phyloP scores from a whole-genome alignment of 2,797 vertebrate species.

The Myotis pilosus region DNA sequence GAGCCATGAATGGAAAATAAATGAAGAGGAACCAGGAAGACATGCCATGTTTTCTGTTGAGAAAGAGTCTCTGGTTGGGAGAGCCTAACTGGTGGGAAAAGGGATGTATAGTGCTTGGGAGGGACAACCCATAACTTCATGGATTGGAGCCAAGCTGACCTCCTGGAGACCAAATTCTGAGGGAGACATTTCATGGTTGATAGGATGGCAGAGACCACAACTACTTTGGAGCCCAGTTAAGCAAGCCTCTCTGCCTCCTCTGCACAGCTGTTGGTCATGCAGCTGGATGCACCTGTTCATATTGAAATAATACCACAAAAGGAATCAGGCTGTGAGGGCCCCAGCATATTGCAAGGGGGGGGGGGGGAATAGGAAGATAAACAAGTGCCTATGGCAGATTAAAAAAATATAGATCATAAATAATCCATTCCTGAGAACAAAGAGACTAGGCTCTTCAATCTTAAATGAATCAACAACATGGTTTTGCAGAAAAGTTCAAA shows the following conservation, averaged over 20 bases:
- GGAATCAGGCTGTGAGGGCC: neutral
- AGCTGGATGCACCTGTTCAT: neutral
- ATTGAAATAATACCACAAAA: neutral
- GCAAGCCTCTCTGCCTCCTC: neutral
- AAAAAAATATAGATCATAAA: neutral
- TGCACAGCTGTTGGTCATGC: neutral
- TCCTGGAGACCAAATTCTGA: neutral
- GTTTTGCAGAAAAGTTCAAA: neutral
- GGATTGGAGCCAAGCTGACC: neutral
- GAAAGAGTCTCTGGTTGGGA: neutral
- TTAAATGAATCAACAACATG: neutral
- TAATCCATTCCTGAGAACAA: neutral
- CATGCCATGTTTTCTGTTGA: accelerated
- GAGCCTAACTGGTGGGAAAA: neutral
- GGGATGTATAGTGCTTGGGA: neutral
- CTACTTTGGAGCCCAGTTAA: neutral
- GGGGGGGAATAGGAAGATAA: neutral
- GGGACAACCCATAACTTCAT: neutral
- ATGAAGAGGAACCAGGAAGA: neutral
- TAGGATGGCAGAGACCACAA: neutral
- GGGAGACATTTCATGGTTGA: neutral
- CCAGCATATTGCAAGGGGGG: neutral
- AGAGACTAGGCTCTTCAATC: neutral
- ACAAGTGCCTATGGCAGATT: neutral
- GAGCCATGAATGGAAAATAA: neutral